phyloP scores from a whole-genome alignment of 2,797 vertebrate species.

The Sebastiscus albofasciatus region DNA sequence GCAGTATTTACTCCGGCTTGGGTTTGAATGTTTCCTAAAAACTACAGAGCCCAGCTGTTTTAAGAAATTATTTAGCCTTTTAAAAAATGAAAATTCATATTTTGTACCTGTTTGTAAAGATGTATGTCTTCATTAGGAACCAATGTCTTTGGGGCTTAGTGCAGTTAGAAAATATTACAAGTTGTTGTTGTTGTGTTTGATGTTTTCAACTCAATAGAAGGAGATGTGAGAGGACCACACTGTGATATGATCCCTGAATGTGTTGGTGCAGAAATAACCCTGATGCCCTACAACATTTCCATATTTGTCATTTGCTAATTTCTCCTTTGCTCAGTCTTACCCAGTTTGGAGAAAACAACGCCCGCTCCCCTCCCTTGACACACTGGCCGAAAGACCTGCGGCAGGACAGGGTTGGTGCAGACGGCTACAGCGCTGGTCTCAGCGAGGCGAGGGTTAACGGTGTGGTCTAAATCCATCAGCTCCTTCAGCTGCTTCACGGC shows the following conservation, averaged over 20 bases:
- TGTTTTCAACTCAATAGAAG: background rate
- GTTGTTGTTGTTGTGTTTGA: background rate
- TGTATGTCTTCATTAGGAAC: background rate
- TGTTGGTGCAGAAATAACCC: background rate
- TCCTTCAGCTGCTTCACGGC: conserved; percentile 75
- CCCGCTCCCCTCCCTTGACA: conserved; percentile 52
- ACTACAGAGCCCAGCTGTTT: background rate
- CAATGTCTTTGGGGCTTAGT: background rate
- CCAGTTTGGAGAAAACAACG: conserved; percentile 63
- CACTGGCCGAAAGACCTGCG: conserved; percentile 63
- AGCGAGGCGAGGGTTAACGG: conserved; percentile 18
- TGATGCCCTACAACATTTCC: background rate
- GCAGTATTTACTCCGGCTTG: background rate
- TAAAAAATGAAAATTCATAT: background rate
- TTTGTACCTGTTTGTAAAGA: background rate
- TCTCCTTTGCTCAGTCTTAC: conserved; percentile 37
- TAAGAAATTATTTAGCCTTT: background rate
- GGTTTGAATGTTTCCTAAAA: too few relatives aligned
- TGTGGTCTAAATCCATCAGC: conserved; percentile 58
- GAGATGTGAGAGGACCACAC: background rate
- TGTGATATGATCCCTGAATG: background rate
- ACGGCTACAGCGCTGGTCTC: conserved; percentile 6
- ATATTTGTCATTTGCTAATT: background rate
- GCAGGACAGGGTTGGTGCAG: conserved; percentile 70
- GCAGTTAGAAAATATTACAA: background rate